Evolutionary conservation across 2,113 vertebrate species (phyloP).

Genomic region (Murina feae): DNA sequence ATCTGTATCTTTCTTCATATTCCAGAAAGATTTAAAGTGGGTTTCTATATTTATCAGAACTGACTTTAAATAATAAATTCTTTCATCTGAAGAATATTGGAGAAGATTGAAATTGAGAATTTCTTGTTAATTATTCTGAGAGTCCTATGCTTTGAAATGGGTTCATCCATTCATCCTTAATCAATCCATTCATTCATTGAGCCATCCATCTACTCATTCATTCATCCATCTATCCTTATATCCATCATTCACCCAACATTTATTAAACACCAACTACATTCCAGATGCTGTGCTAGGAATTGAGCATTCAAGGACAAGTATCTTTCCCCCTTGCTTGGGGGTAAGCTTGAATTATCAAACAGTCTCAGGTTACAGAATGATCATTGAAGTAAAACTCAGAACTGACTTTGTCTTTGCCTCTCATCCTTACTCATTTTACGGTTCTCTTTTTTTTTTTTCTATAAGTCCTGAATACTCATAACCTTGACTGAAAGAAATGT

Average conservation of each 20-base stretch:
- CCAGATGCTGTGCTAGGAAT: neutral
- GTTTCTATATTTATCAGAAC: slow-evolving; percentile 1
- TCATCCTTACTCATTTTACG: neutral
- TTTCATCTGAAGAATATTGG: neutral
- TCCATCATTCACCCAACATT: neutral
- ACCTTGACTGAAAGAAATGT: neutral
- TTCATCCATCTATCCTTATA: neutral
- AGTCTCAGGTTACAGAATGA: neutral
- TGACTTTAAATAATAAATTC: neutral
- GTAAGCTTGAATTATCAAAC: neutral
- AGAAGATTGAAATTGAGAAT: neutral
- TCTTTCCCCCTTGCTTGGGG: neutral
- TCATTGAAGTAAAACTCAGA: neutral
- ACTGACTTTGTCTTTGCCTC: neutral
- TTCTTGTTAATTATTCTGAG: neutral
- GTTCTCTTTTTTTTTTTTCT: neutral
- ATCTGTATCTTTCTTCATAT: neutral
- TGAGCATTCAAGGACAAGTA: neutral
- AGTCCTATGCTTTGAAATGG: neutral
- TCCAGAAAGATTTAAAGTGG: neutral
- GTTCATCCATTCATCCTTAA: neutral
- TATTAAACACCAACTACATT: neutral
- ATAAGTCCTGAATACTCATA: neutral
- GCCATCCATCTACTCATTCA: neutral
- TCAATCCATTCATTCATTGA: neutral